These are phyloP conservation scores for Temnopleurus reevesii DNA, from an alignment of 53 echinoderm and acorn worm species.

Conservation along the genomic window DNA sequence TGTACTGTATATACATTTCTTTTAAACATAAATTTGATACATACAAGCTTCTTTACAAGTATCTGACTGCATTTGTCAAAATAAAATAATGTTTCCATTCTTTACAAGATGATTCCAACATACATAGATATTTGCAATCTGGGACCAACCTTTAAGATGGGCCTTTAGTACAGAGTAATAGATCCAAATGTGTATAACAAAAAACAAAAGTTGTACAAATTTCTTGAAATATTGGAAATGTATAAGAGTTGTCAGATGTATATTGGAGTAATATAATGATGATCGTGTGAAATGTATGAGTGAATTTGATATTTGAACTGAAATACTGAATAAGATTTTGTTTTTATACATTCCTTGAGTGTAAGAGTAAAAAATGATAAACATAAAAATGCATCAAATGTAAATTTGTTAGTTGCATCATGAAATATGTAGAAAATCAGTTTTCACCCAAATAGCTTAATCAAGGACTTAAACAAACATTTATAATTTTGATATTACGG, in stretches of 20 bases:
- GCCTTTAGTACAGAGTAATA: neutral
- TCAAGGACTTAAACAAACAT: no score
- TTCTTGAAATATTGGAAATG: slow-evolving; percentile 24
- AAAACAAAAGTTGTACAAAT: slow-evolving; percentile 8
- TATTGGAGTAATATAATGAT: neutral
- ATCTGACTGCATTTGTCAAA: slow-evolving; percentile 14
- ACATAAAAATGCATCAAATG: no score
- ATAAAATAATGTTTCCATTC: slow-evolving; percentile 18
- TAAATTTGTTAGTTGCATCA: no score
- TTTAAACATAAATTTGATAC: slow-evolving; percentile 50
- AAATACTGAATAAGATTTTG: no score
- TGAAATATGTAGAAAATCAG: no score
- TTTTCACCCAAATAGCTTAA: no score
- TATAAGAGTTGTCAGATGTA: slow-evolving; percentile 13
- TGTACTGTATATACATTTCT: slow-evolving; percentile 53
- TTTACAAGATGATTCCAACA: neutral
- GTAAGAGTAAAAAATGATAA: no score
- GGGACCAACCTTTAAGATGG: neutral
- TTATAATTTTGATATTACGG: no score
- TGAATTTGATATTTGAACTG: neutral
- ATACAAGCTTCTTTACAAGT: slow-evolving; percentile 58
- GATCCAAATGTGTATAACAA: neutral
- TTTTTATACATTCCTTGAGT: no score
- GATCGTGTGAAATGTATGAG: neutral
- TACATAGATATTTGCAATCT: neutral